phyloP scores from a whole-genome alignment of 2,888 invertebrate species.

The Adineta ricciae region DNA sequence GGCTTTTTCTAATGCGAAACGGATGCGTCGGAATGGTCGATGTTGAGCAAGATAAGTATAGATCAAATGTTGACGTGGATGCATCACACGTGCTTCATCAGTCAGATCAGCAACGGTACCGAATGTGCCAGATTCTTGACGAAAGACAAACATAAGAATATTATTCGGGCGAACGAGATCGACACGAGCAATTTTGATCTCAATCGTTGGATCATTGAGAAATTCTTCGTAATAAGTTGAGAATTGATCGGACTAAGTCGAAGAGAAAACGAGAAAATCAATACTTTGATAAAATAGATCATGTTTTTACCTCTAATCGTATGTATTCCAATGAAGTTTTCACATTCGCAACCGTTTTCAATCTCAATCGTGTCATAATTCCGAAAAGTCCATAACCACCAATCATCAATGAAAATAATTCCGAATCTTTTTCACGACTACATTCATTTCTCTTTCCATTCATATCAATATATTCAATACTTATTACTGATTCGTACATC shows the following conservation, averaged over 20 bases:
- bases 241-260: neutral
- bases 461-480: slow-evolving; percentile 12
- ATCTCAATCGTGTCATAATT: neutral
- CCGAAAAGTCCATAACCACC: neutral
- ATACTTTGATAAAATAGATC: neutral
- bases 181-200: slow-evolving; percentile 17
- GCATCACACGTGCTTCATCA: slow-evolving; percentile 8
- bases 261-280: neutral
- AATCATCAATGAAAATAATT: neutral
- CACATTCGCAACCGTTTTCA: neutral
- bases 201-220: slow-evolving; percentile 8
- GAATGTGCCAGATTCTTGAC: neutral
- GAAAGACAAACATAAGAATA: slow-evolving; percentile 15
- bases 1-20: neutral
- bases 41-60: neutral
- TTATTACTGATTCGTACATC: neutral
- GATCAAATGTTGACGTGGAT: slow-evolving; percentile 4
- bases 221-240: neutral
- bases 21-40: neutral
- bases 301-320: neutral
- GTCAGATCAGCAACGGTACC: slow-evolving; percentile 8
- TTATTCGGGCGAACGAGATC: slow-evolving; percentile 4
- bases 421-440: neutral
- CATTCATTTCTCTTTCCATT: neutral
- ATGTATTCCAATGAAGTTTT: slow-evolving; percentile 15